Evolutionary conservation across 37 sponge, comb jelly and placozoan species (phyloP).

Genomic region (Diacarnus erythraeanus): DNA sequence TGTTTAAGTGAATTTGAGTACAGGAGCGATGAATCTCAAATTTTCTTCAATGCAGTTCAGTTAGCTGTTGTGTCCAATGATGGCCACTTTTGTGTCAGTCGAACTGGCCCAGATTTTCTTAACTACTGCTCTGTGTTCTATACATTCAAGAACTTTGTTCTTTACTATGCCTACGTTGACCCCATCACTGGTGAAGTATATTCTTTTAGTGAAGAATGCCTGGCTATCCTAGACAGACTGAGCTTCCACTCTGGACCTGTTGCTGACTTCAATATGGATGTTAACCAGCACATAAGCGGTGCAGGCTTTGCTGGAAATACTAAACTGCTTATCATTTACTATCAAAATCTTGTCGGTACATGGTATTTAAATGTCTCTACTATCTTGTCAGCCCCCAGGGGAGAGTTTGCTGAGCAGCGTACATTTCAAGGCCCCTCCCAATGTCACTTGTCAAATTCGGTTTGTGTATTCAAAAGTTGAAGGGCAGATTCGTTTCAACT

Average conservation of each 20-base stretch:
- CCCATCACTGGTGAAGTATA: background rate
- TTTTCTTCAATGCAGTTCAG: slow-evolving; percentile 11
- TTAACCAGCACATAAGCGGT: background rate
- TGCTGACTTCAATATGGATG: background rate
- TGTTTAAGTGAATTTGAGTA: slow-evolving; percentile 32
- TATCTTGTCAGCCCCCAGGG: background rate
- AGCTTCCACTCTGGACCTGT: background rate
- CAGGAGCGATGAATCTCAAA: background rate
- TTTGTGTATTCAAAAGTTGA: too few relatives aligned
- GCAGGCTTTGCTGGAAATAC: background rate
- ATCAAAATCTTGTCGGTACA: background rate
- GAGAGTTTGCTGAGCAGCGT: background rate
- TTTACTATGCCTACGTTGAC: background rate
- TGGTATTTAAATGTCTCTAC: background rate
- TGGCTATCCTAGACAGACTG: background rate
- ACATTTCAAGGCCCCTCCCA: background rate
- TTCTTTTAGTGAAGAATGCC: background rate
- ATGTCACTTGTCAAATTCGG: background rate
- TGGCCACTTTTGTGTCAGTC: slow-evolving; percentile 11
- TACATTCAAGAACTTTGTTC: background rate
- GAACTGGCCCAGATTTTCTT: background rate
- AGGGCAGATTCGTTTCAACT: background rate
- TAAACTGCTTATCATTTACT: background rate
- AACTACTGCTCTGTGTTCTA: background rate
- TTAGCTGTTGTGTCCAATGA: background rate